Base-by-base conservation (phyloP, 2,888 invertebrate species). In the Euproctis similis region DNA sequence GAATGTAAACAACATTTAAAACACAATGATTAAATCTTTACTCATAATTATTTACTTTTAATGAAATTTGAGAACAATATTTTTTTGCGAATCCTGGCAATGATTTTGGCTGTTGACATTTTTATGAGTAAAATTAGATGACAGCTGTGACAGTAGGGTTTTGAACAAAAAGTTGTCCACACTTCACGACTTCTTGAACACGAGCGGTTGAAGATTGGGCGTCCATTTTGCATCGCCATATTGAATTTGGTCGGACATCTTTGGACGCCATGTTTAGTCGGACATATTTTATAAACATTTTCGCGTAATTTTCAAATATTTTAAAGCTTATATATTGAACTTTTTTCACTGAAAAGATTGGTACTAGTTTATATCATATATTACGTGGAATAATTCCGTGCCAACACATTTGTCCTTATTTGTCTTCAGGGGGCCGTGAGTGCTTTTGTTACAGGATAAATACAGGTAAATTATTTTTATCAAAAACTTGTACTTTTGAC, bases 221-320 rank as follows among this genome's bases (percentile, higher is more conserved):
- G 82, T 85, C 85, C 85, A 85, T 85, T 81, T 85, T 85, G 80
- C 76, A 66, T 74, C 84, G 85, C 85, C 85, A 85, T 85, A 82
- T 84, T 84, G 82, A 82, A 85, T 85, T 84, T 85, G 78, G 85
- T 85, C 87, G 84, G 87, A 87, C 87, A 87, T 87, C 84, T 87
- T 88, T 86, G 86, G 86, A 86, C 87, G 89, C 89, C 89, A 89
- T 89, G 88, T 89, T 88, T 88, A 88, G 86, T 86, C 89, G 86
- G 88, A 89, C 89, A 89, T 89, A 88, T 89, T 89, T 89, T 88
- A 88, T 89, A 88, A 88, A 88, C 88, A 89, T 85, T 85, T 85
- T 85, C 82, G 80, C 80, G 80, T 86, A 85, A 85, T 74, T 85
- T 86, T 86, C 80, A 86, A 85, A 85, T 85, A 82, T 82, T 84